Percentiles rank a stretch among this genome's conserved stretches.
Evolutionary conservation across 2,888 invertebrate genomes (phyloP).

Genomic region (Carcina quercana): DNA sequence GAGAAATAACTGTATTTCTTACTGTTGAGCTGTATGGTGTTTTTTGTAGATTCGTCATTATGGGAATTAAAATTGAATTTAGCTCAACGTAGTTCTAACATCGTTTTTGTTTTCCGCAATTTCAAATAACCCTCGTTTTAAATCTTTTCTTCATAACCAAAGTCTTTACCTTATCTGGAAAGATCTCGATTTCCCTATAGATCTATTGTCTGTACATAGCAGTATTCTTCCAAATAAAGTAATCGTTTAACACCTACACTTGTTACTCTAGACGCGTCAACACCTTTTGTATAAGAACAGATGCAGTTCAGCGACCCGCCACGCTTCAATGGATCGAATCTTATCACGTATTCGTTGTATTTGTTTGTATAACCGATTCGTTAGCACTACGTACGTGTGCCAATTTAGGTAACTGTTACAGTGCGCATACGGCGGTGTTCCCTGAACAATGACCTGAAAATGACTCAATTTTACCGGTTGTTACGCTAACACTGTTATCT

Average conservation of each 20-base stretch:
- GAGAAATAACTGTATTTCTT: no score
- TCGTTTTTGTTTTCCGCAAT: no score
- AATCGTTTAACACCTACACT: conserved; percentile 11
- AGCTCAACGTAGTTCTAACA: no score
- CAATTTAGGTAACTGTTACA: conserved; percentile 66
- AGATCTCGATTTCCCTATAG: no score
- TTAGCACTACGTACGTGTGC: conserved; percentile 48
- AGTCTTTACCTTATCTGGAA: no score
- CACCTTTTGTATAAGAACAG: conserved; percentile 15
- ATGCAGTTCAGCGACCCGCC: conserved; percentile 40
- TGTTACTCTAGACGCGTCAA: conserved; percentile 19
- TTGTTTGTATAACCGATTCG: conserved; percentile 56
- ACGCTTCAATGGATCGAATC: conserved; percentile 43
- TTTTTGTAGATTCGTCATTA: no score
- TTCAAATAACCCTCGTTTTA: no score
- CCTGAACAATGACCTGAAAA: conserved; percentile 60
- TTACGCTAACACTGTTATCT: conserved; percentile 35
- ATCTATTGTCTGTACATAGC: no score
- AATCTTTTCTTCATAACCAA: no score
- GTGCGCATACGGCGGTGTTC: conserved; percentile 31
- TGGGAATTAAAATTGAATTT: no score
- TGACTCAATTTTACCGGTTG: conserved; percentile 57
- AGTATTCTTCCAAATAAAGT: neutral
- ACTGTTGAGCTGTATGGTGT: no score
- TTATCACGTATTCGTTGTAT: conserved; percentile 42